Evolutionary conservation across 2,888 invertebrate species (phyloP), one percentile per base, ranked within the genome.

Genomic region (Mycogona germanica): DNA sequence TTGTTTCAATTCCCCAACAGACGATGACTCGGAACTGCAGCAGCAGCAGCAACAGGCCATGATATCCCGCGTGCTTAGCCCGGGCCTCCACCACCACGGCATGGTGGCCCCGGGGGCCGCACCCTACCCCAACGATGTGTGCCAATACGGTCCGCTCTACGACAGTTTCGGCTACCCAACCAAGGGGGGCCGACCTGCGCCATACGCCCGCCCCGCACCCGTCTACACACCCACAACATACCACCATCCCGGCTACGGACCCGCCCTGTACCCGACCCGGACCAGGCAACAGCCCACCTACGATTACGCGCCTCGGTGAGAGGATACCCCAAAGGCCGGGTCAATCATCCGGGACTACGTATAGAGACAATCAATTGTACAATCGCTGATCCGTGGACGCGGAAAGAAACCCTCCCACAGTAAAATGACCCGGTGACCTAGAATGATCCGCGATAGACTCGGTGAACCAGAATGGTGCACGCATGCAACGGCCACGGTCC

Each of bases 71-170:
- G 47, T 55, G 12, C 30, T 51, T 29, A 47, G 47, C 26, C 54
- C 52, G 7, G 57, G 21, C 28, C 56, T 25, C 7, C 42, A 57
- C 47, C 50, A 57, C 14, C 57, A 57, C n/a, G n/a, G n/a, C n/a
- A 29, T 57, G 56, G n/a, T 58, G 58, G 19, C 54, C 57, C 7
- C 41, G 40, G 17, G 35, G 76, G 47, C 79, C 79, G 68, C 79
- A 80, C 81, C 81, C 65, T 75, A 77, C 1, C 75, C 77, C 2
- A 76, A 74, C 2, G 81, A 81, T 62, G 71, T 80, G 56, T 79
- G 80, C 68, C 76, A 78, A 44, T 80, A 81, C 67, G 80, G 80
- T 1, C 81, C 81, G 32, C 72, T 81, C 1, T 81, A 80, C 65
- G 72, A 76, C 47, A 60, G 28, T 28, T 26, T 23, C 21, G 52